Conservation (phyloP, 2,797 vertebrate species). For the Pyrocephalus nanus region DNA sequence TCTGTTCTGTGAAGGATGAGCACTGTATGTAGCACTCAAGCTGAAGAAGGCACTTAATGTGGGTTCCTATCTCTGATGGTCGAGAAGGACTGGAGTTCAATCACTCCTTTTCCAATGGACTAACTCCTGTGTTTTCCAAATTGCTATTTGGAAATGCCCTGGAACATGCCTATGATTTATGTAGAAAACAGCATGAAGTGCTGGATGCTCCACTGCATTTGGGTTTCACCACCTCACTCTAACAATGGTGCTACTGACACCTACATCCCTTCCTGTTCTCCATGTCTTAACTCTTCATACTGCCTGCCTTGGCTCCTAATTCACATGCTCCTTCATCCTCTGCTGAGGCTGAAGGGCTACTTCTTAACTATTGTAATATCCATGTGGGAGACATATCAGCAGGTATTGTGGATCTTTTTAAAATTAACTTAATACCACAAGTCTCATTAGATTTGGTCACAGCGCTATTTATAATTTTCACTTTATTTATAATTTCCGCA, state of each 20-base stretch:
- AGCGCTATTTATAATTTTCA: background rate
- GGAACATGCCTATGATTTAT: background rate
- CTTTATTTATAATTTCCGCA: background rate
- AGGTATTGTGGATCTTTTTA: background rate
- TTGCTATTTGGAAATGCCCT: background rate
- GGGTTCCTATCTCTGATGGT: background rate
- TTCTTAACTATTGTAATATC: background rate
- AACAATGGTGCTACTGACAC: background rate
- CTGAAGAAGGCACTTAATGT: background rate
- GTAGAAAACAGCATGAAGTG: background rate
- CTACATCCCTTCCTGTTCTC: background rate
- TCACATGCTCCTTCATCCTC: background rate
- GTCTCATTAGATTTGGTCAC: background rate
- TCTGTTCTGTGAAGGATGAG: background rate
- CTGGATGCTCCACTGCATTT: background rate
- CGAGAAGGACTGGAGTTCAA: background rate
- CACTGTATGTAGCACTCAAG: background rate
- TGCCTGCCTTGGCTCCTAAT: background rate
- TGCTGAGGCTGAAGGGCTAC: background rate
- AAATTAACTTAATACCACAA: background rate
- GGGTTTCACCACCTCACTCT: background rate
- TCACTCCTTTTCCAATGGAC: background rate
- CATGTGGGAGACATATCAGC: background rate
- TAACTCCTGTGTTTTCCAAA: background rate
- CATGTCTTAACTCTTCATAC: background rate